Base-by-base conservation (phyloP, 1,140 invertebrate genomes). In the Heliconius hermathena region DNA sequence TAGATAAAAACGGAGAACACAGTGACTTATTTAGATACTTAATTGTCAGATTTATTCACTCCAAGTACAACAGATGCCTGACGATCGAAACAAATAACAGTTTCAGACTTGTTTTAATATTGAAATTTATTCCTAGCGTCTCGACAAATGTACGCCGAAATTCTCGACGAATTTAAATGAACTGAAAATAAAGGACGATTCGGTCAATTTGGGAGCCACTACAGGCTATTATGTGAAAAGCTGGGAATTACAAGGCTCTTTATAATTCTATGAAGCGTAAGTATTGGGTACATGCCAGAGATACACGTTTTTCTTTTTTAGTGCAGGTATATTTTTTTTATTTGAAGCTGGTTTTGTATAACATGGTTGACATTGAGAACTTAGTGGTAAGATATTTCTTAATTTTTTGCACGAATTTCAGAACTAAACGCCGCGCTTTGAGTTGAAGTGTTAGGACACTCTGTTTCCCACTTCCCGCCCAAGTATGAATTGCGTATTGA, bases 101-200 rank as follows among this genome's bases (percentile, higher is more conserved):
- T 29, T 26, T 26, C 3, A 66, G 60, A 66, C 22, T 66, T 66
- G 26, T 66, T 66, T 66, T 66, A 66, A 66, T 66, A 66, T 66
- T 66, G 60, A 66, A 66, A 66, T 66, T 66, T 66, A 66, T 66
- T 66, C 60, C 22, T 26, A 66, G 8, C 60, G 26, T 66, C 60
- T 66, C 60, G 26, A 66, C 60, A 66, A 66, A 66, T 66, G 60
- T 66, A 66, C 60, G 60, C n/a, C 11, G 60, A 66, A 66, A 66
- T 66, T 66, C 60, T 66, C 60, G 5, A 66, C 26, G 60, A 66
- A 66, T 66, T 66, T 26, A 66, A 66, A 66, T 66, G 22, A 6
- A 66, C 60, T 66, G 60, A 66, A 66, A 66, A 66, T 66, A 66
- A 66, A 66, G 60, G 60, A 26, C 60, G 60, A 26, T 66, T 66